These are phyloP conservation scores for Melinaea marsaeus DNA, from an alignment of 2,888 invertebrate genomes.

Conservation along the genomic window DNA sequence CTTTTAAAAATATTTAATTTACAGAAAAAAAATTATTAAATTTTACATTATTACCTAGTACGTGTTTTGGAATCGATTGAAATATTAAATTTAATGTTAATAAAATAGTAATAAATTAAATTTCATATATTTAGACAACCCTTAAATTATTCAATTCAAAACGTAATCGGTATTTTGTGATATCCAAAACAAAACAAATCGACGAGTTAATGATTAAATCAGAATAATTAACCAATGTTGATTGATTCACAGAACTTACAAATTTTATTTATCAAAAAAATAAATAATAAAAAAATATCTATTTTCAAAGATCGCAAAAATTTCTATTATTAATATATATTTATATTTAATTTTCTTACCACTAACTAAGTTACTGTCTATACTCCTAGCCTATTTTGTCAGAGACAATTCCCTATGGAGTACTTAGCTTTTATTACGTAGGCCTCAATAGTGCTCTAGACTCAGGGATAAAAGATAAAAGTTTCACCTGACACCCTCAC, in stretches of 20 bases:
- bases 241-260: background rate
- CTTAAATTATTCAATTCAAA: conserved; percentile 16
- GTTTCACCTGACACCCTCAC: background rate
- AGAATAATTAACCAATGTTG: background rate
- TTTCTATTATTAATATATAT: too few relatives aligned
- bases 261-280: too few relatives aligned
- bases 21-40: too few relatives aligned
- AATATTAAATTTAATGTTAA: too few relatives aligned
- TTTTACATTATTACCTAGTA: too few relatives aligned
- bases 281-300: too few relatives aligned
- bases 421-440: conserved; percentile 16
- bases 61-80: too few relatives aligned
- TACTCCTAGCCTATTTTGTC: conserved; percentile 9
- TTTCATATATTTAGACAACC: conserved; percentile 11
- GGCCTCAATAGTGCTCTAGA: conserved; percentile 3
- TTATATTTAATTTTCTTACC: background rate
- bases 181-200: conserved; percentile 57
- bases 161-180: conserved; percentile 48
- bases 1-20: too few relatives aligned
- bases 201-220: conserved; percentile 37
- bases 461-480: background rate
- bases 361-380: conserved; percentile 7
- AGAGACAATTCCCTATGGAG: conserved; percentile 12
- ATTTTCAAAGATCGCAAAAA: too few relatives aligned
- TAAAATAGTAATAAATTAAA: background rate